Conservation (phyloP, 2,797 vertebrate genomes). For the Garrulus glandarius region DNA sequence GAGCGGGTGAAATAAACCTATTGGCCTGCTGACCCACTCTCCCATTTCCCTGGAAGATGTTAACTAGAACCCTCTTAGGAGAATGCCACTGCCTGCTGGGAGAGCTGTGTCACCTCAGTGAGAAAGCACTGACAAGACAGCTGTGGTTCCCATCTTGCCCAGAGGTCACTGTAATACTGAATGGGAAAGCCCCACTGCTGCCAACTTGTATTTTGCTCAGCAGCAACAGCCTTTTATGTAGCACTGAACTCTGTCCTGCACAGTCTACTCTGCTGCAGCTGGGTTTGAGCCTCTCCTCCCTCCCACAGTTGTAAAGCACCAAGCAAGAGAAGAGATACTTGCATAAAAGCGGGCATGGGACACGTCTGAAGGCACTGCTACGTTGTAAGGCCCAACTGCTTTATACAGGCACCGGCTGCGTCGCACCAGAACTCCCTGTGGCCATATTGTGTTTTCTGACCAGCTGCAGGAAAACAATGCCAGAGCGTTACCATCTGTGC, state of each 20-base stretch:
- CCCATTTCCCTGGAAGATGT: neutral
- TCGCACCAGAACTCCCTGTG: slow-evolving; percentile 96
- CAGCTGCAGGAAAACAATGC: slow-evolving; percentile 79
- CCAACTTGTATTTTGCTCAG: neutral
- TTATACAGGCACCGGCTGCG: slow-evolving; percentile 95
- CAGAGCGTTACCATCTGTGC: neutral
- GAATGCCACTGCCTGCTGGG: neutral
- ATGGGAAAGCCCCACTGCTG: neutral
- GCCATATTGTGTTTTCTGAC: slow-evolving; percentile 98
- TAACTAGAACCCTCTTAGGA: neutral
- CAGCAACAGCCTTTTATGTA: accelerated
- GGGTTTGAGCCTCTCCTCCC: neutral
- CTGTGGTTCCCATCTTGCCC: accelerated
- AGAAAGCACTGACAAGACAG: neutral
- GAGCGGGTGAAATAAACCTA: neutral
- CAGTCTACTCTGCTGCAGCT: neutral
- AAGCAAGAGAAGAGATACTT: slow-evolving; percentile 77
- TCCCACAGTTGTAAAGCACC: neutral
- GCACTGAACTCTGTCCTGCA: neutral
- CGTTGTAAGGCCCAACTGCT: slow-evolving; percentile 94
- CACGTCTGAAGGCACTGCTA: slow-evolving; percentile 95
- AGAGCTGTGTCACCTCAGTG: accelerated
- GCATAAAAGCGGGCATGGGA: slow-evolving; percentile 98
- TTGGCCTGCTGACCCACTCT: neutral
- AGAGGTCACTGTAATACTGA: neutral